Evolutionary conservation across 2,113 vertebrate species (phyloP), one percentile per base, ranked within the genome.

Genomic region (Dryoscopus gambensis): DNA sequence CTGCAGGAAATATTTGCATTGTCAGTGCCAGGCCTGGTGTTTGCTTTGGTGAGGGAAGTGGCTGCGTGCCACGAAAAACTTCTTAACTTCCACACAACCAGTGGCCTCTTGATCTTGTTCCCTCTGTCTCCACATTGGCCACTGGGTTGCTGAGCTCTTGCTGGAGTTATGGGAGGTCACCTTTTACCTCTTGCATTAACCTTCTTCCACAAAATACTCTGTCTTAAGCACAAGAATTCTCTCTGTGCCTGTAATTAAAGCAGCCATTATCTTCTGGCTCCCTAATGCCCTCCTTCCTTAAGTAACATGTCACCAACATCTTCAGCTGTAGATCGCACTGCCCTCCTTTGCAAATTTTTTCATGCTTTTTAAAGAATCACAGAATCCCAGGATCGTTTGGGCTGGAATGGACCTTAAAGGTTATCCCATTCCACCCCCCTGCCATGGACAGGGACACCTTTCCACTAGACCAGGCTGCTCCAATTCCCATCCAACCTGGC

Each of bases 41-140:
- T 82, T 49, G 59, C 59, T 87, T 83, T 57, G 22, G 33, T 59
- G 63, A 59, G 27, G 33, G 6, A 13, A 9, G 3, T 56, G 20
- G 28, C 27, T 25, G 0, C 0, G 0, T 39, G 33, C 57, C 21
- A 2, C 2, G 6, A 40, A 44, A 76, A 71, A 21, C 8, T 39
- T 42, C 67, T n/a, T 39, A 17, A 15, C 31, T 68, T 90, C 59
- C 25, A 46, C 25, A 12, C 4, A 5, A 19, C 8, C 37, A 16
- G 31, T 44, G 55, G 13, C 46, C 20, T 70, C 50, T 79, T 50
- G 4, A 3, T 47, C 10, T 76, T 49, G n/a, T 42, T 87, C 20
- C 40, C 15, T 37, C 11, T 5, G 2, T 46, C 39, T 87, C 3
- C 1, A 16, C 7, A 0, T 4, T 59, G 55, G 12, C 59, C 39